phyloP scores from a whole-genome alignment of 2,113 vertebrate genomes.

The Saimiri boliviensis region DNA sequence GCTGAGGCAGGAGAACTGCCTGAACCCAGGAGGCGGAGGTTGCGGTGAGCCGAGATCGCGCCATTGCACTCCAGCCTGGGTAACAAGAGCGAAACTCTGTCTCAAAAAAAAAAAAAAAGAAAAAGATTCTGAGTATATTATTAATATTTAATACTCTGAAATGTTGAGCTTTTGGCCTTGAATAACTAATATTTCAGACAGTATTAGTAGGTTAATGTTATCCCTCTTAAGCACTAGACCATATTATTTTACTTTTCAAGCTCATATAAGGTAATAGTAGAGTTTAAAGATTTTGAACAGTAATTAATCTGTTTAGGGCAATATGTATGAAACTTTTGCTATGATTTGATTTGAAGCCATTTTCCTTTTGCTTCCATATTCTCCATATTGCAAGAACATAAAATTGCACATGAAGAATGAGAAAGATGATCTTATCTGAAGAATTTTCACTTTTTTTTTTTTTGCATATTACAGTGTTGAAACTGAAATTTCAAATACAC shows the following conservation, averaged over 20 bases:
- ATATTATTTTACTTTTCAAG: constrained; percentile 78
- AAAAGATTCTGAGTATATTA: constrained; percentile 33
- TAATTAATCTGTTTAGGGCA: constrained; percentile 47
- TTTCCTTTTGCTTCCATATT: constrained; percentile 38
- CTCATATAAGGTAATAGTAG: constrained; percentile 58
- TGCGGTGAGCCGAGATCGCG: too few species aligned
- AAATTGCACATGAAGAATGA: constrained; percentile 27
- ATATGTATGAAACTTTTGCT: not conserved
- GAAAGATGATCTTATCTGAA: not conserved
- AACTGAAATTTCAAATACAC: not conserved
- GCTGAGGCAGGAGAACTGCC: too few species aligned
- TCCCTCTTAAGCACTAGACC: constrained; percentile 62
- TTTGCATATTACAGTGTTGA: not conserved
- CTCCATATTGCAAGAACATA: constrained; percentile 1
- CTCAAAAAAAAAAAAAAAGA: too few species aligned
- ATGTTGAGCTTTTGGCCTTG: constrained; percentile 51
- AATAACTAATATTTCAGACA: constrained; percentile 45
- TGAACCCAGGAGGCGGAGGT: too few species aligned
- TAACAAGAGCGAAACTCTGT: too few species aligned
- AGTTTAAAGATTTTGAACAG: constrained; percentile 74
- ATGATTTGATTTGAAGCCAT: constrained; percentile 36
- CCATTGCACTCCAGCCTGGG: too few species aligned
- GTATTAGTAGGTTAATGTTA: constrained; percentile 68
- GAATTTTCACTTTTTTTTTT: not conserved
- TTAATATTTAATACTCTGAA: constrained; percentile 59